These are phyloP conservation scores for Stylophora pistillata DNA, from an alignment of 64 coral and sea anemone genomes.

Conservation along the genomic window DNA sequence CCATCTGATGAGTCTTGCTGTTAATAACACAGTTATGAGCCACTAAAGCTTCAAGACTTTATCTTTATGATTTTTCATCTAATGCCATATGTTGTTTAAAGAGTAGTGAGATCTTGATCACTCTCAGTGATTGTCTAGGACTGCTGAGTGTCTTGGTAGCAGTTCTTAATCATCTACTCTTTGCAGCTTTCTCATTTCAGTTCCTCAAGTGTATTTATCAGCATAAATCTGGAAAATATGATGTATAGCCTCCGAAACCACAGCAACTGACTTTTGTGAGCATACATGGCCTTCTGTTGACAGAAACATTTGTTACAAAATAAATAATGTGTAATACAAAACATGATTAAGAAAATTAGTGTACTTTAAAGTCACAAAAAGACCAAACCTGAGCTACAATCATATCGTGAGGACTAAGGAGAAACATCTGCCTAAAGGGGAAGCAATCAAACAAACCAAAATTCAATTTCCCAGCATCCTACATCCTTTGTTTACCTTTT, in stretches of 20 bases:
- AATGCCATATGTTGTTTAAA: not conserved
- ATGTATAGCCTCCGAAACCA: conserved; percentile 92
- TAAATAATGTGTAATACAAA: too few species aligned
- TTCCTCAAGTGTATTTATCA: conserved; percentile 85
- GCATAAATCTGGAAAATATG: conserved; percentile 87
- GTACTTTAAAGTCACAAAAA: too few species aligned
- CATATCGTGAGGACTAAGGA: conserved; percentile 32
- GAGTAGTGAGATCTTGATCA: not conserved
- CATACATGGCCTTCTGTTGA: conserved; percentile 80
- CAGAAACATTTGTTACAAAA: not conserved
- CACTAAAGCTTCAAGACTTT: too few species aligned
- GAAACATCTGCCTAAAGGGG: conserved; percentile 46
- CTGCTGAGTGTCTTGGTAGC: not conserved
- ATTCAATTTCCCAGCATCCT: not conserved
- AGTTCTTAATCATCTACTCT: not conserved
- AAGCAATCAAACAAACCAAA: not conserved
- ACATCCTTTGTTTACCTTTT: too few species aligned
- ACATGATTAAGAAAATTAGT: too few species aligned
- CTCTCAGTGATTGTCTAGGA: not conserved
- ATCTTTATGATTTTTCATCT: too few species aligned
- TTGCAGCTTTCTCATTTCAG: conserved; percentile 24
- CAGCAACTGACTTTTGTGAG: conserved; percentile 84
- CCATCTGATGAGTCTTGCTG: too few species aligned
- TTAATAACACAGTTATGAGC: too few species aligned
- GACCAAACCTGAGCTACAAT: conserved; percentile 36